Evolutionary conservation across 2,888 invertebrate genomes (phyloP).

Genomic region (Allophyes oxyacanthae): DNA sequence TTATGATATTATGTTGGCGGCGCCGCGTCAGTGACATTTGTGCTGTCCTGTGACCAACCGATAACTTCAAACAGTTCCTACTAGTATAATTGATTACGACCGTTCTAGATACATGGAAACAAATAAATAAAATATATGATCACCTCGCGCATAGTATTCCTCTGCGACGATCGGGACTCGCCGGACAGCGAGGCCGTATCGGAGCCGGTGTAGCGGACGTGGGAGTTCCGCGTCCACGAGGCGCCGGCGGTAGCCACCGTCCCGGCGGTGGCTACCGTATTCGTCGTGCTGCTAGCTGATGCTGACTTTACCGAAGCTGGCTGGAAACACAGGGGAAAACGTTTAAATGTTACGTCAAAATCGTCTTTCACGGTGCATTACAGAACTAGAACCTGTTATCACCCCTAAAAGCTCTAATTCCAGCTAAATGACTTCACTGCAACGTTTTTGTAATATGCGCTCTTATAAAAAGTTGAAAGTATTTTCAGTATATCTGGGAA

Average conservation of each 20-base stretch:
- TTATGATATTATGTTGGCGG: no score
- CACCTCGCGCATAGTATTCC: constrained; percentile 67
- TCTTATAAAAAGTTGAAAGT: no score
- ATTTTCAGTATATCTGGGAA: no score
- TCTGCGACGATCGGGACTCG: constrained; percentile 91
- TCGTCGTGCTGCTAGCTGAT: constrained; percentile 74
- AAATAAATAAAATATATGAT: constrained; percentile 10
- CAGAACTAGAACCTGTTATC: no score
- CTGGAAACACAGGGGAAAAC: constrained; percentile 57
- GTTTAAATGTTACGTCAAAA: no score
- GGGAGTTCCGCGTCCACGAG: constrained; percentile 69
- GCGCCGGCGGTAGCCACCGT: constrained; percentile 66
- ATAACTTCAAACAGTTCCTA: no score
- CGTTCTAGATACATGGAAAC: neutral
- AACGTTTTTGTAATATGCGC: no score
- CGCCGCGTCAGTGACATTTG: no score
- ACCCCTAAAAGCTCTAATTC: no score
- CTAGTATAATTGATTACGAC: neutral
- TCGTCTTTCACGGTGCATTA: no score
- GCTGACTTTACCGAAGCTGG: constrained; percentile 79
- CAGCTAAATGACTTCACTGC: no score
- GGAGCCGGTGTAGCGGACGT: constrained; percentile 65
- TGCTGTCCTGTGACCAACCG: no score
- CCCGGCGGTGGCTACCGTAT: constrained; percentile 73
- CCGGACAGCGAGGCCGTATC: constrained; percentile 92